Base-by-base conservation (phyloP, 2,888 invertebrate species). In the Hirtodrosophila histrioides region DNA sequence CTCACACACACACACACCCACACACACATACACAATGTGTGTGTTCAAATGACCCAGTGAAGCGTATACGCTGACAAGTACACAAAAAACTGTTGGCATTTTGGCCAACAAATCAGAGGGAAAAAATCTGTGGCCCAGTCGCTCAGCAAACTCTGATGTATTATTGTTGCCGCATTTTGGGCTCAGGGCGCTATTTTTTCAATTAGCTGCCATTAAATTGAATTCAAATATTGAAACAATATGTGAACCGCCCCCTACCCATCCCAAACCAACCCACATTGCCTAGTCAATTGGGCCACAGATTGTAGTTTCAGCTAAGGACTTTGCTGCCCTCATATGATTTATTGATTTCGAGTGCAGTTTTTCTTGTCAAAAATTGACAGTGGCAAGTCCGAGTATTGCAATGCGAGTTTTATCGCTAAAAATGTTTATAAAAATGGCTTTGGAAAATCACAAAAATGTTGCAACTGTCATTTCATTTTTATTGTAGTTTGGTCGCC, bases 191-290 rank as follows among this genome's bases (percentile, higher is more conserved):
- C 53, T 77, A 60, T 74, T 83, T 85, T 88, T 88, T 82, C 87
- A 88, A 87, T 88, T 88, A 88, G 84, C 82, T 51, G 75, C 74
- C 78, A 85, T 88, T 86, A 88, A 88, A 88, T 88, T 86, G 87
- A 88, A 82, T 82, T 87, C 88, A 88, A 88, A 88, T 88, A 87
- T 88, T 88, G 84, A 73, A 80, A 86, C 84, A 83, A 86, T 78
- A 77, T 77, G 73, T 68, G 63, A 49, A 39, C 48, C 50, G 48
- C 1, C 12, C 45, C 43, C 5, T 27, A 4, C 36, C 8, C 10
- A n/a, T n/a, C n/a, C 23, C 17, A 29, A 36, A 9, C 23, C 24
- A 10, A 27, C 10, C 48, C 46, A 10, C 8, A 24, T 5, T 10
- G 17, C 31, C 29, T 10, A 12, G 17, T 10, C 29, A n/a, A 27